These are phyloP conservation scores for Elegia similella DNA, from an alignment of 2,888 invertebrate species.

Conservation along the genomic window DNA sequence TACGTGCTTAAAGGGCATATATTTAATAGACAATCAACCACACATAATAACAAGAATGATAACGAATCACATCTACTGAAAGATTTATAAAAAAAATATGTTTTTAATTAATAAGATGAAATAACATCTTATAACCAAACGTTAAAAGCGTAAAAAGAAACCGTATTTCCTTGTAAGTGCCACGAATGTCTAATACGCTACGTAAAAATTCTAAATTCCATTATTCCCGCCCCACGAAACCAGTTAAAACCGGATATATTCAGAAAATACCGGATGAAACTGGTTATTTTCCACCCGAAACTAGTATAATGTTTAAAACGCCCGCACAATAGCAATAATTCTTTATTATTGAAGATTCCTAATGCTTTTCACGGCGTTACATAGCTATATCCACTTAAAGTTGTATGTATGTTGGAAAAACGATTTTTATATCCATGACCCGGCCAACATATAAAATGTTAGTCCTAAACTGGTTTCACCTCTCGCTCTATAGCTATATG, in stretches of 20 bases:
- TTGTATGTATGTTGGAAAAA: slow-evolving; percentile 58
- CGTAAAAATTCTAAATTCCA: slow-evolving; percentile 12
- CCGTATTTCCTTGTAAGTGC: background rate
- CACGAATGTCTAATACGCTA: background rate
- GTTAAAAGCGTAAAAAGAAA: background rate
- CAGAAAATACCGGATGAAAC: slow-evolving; percentile 17
- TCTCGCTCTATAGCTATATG: slow-evolving; percentile 52
- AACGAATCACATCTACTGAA: no score
- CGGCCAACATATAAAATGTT: slow-evolving; percentile 81
- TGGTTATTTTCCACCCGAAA: slow-evolving; percentile 24
- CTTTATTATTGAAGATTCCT: slow-evolving; percentile 68
- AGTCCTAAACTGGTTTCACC: slow-evolving; percentile 64
- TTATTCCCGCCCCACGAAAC: slow-evolving; percentile 9
- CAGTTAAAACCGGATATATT: slow-evolving; percentile 13
- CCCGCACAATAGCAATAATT: slow-evolving; percentile 60
- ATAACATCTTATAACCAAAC: background rate
- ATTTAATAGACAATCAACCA: no score
- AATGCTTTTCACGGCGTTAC: slow-evolving; percentile 59
- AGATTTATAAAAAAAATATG: no score
- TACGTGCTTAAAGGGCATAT: no score
- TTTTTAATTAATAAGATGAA: no score
- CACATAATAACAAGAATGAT: no score
- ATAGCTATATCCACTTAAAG: slow-evolving; percentile 38
- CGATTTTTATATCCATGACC: slow-evolving; percentile 82
- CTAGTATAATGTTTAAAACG: slow-evolving; percentile 48